A percentile compares a stretch with the other conserved stretches of the same genome.
These are phyloP conservation scores for Polylopha cassiicola DNA, from an alignment of 2,888 invertebrate species.

Conservation along the genomic window DNA sequence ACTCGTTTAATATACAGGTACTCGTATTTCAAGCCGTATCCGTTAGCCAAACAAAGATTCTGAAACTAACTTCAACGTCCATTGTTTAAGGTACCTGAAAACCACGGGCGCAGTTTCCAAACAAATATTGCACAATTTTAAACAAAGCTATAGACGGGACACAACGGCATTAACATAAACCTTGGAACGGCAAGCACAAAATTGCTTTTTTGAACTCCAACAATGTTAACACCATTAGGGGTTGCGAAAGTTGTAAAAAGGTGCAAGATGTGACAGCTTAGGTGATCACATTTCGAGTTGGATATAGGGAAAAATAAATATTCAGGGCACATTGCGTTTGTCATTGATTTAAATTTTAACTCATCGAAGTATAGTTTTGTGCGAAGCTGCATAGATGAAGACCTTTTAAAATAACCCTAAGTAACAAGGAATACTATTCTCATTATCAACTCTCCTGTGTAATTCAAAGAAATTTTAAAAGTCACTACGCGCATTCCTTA, in stretches of 20 bases:
- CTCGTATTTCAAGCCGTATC: slow-evolving; percentile 42
- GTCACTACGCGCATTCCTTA: too few species aligned
- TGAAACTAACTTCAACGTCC: slow-evolving; percentile 49
- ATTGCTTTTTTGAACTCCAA: slow-evolving; percentile 74
- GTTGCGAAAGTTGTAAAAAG: slow-evolving; percentile 68
- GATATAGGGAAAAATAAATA: slow-evolving; percentile 37
- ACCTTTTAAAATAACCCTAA: too few species aligned
- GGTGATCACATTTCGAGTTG: slow-evolving; percentile 50
- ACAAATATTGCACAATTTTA: slow-evolving; percentile 69
- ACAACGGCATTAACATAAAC: slow-evolving; percentile 65
- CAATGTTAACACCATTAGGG: slow-evolving; percentile 61
- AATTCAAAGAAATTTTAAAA: too few species aligned
- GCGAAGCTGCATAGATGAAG: too few species aligned
- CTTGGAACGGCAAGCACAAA: slow-evolving; percentile 53
- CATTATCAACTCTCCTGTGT: too few species aligned
- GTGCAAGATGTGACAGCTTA: slow-evolving; percentile 38
- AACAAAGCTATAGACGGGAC: slow-evolving; percentile 65
- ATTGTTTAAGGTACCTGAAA: slow-evolving; percentile 63
- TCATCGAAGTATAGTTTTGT: too few species aligned
- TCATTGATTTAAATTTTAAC: slow-evolving; percentile 20
- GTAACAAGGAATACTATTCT: too few species aligned
- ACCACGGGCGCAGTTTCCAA: slow-evolving; percentile 58
- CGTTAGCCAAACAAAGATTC: slow-evolving; percentile 59
- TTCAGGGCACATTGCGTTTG: slow-evolving; percentile 20
- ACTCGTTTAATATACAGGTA: slow-evolving; percentile 8